Base-by-base conservation (phyloP, 1,140 invertebrate species). In the Hyphantria cunea region DNA sequence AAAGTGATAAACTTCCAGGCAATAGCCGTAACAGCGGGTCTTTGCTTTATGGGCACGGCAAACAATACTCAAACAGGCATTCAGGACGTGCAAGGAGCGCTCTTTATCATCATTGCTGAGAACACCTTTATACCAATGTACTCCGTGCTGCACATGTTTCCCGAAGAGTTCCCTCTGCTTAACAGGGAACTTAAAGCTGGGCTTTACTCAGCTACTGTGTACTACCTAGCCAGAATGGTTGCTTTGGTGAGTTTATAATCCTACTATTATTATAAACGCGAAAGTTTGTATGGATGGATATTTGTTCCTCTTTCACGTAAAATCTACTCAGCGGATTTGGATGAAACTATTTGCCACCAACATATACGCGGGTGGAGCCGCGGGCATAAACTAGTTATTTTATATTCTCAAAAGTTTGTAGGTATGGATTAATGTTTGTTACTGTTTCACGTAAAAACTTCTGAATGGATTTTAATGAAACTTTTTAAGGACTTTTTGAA, bases 71-170 rank as follows among this genome's bases (percentile, higher is more conserved):
- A 97, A 79, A 86, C 92, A 7, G 96, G 96, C 0, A 93, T 97
- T 11, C 96, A 97, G 82, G 94, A 96, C 15, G 93, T 96, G 0
- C 95, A 97, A 86, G 96, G 96, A 9, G 94, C 94, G 0, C 81
- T 97, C 1, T 97, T 97, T 77, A 94, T 97, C 15, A 93, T 97
- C 78, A 96, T 97, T 37, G 94, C 95, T 0, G 96, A 98, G 90
- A 97, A 97, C 72, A 96, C 96, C 3, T 98, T 97, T 85, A 94
- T 94, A 45, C 95, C 96, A 0, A 96, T 97, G 95, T 97, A 97
- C 80, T 94, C 95, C 0, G 95, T 96, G 0, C 90, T 98, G 5
- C 92, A 95, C 59, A 90, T 95, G 62, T 96, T 97, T 73, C 96
- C 96, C 0, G 92, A 94, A 69, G 94, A 96, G 74, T 93, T 96